Base-by-base conservation (phyloP, 2,888 invertebrate species). In the Patella depressa region DNA sequence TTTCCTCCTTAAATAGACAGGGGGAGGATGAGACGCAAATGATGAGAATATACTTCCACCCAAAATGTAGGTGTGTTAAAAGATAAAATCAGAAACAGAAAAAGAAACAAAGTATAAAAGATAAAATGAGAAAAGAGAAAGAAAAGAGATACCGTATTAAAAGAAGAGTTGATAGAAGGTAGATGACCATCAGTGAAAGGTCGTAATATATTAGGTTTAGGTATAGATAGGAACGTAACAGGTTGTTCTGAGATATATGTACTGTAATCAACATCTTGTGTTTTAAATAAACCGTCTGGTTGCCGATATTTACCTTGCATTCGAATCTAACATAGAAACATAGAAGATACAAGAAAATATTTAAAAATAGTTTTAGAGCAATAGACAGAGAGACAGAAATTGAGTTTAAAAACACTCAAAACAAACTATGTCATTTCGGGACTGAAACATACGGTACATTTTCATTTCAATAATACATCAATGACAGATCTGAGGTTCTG, bases 151-250 rank as follows among this genome's bases (percentile, higher is more conserved):
- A 74, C 34, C 54, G 19, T 71, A 45, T 34, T 34, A 55, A 19
- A 19, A 76, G 17, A 55, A 55, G 59, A 57, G 53, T 24, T 15
- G 71, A 69, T 15, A 74, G 70, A 69, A 75, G 75, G 71, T 71
- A 72, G 54, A 77, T 55, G 15, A 55, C 65, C 14, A 53, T 80
- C 72, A 45, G 59, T 72, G 69, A 81, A 82, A 54, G 81, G 78
- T 14, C 71, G 57, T 24, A 80, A 53, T 54, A 77, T 71, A 53
- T 79, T 80, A 19, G 81, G 79, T 77, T 77, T 75, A 77, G 29
- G 80, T 73, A 70, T 78, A 57, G 53, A 71, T 55, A 75, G 71
- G 24, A 69, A 70, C 17, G 75, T 55, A 57, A 53, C 14, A 0
- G 74, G 45, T 53, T 53, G 59, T 53, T 69, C 59, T 7, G 57